Evolutionary conservation across 2,113 vertebrate species (phyloP).

Genomic region (Mirounga angustirostris): DNA sequence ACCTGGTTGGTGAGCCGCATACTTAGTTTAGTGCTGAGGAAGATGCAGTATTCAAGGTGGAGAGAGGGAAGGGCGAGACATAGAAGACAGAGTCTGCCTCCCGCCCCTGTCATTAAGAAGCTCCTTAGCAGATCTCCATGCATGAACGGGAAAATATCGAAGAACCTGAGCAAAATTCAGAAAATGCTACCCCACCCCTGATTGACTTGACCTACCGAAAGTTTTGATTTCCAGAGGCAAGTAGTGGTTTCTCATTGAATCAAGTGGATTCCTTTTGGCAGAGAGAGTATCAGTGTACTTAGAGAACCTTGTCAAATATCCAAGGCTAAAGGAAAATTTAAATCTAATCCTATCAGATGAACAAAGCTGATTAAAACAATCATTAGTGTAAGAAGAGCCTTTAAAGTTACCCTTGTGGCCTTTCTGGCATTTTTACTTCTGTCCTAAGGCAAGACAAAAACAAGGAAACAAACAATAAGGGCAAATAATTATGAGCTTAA

Average conservation of each 20-base stretch:
- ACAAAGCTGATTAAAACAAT: neutral
- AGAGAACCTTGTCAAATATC: constrained; percentile 23
- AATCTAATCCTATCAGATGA: neutral
- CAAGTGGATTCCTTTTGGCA: neutral
- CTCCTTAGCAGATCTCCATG: neutral
- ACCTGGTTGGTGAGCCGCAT: neutral
- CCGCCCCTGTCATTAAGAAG: neutral
- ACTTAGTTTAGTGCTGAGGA: neutral
- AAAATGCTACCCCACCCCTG: neutral
- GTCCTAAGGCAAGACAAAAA: constrained; percentile 44
- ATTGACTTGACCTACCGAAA: neutral
- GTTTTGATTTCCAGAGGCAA: constrained; percentile 6
- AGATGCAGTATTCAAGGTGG: neutral
- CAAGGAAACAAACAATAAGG: neutral
- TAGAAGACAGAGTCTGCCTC: neutral
- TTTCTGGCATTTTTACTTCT: neutral
- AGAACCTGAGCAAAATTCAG: constrained; percentile 26
- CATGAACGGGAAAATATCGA: neutral
- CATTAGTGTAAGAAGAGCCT: neutral
- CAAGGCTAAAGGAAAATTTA: neutral
- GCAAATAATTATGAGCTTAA: neutral
- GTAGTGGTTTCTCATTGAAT: constrained; percentile 15
- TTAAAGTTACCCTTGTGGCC: constrained; percentile 6
- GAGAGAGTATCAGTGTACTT: constrained; percentile 1
- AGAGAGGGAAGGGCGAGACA: neutral